A percentile compares a stretch with the other conserved stretches of the same genome.
These are phyloP conservation scores for Pedetes capensis DNA, from an alignment of 2,113 vertebrate species.

Conservation along the genomic window DNA sequence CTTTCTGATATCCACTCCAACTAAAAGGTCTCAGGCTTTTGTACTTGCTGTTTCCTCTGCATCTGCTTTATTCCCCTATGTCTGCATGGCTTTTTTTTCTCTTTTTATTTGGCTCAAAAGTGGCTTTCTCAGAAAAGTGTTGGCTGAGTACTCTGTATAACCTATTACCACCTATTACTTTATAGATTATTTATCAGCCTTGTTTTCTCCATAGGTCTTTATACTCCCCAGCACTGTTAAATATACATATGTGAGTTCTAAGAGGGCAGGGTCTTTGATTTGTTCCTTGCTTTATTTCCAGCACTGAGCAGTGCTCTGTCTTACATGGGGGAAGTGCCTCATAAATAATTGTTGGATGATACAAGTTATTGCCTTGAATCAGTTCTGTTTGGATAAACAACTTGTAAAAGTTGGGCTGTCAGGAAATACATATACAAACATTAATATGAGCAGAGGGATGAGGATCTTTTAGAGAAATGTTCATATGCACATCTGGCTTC, in stretches of 20 bases:
- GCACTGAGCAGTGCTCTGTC: background rate
- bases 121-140: background rate
- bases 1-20: background rate
- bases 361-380: background rate
- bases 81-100: background rate
- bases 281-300: background rate
- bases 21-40: background rate
- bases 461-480: background rate
- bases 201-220: background rate
- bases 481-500: background rate
- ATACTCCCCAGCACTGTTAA: background rate
- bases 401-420: background rate
- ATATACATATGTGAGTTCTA: background rate
- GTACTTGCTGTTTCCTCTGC: background rate
- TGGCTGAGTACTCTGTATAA: background rate
- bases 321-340: background rate
- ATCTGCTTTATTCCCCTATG: background rate
- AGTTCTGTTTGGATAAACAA: background rate
- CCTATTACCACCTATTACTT: background rate
- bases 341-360: background rate
- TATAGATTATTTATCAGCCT: background rate
- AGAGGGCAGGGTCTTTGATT: background rate
- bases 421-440: background rate
- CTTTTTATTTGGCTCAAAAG: background rate
- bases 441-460: background rate